Evolutionary conservation across 2,888 invertebrate genomes (phyloP).

Genomic region (Dexiosoma caninum): DNA sequence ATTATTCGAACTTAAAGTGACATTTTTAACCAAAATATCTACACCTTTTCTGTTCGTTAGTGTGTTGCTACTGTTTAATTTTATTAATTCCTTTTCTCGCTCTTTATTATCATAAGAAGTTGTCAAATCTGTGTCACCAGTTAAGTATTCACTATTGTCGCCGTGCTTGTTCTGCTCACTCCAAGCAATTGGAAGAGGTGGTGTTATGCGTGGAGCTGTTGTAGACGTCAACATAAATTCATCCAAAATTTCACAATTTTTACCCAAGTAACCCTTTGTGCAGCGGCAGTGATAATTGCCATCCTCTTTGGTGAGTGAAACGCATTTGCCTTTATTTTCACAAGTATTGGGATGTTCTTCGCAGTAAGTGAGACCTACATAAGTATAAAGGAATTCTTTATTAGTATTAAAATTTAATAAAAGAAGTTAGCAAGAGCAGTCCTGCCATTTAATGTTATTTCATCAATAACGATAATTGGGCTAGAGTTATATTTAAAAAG

Average conservation of each 20-base stretch:
- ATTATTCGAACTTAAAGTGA: too few species aligned
- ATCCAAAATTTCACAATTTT: conserved; percentile 83
- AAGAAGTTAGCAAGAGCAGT: too few species aligned
- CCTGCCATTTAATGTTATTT: too few species aligned
- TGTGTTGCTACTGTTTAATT: not conserved
- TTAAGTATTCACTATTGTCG: not conserved
- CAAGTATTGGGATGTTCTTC: conserved; percentile 86
- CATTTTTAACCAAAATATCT: too few species aligned
- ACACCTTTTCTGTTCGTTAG: not conserved
- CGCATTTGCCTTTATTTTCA: conserved; percentile 89
- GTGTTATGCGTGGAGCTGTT: conserved; percentile 73
- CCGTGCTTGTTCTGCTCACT: not conserved
- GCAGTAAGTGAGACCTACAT: conserved; percentile 92
- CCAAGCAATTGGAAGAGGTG: conserved; percentile 66
- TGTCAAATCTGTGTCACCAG: too few species aligned
- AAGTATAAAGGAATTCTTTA: too few species aligned
- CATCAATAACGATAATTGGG: too few species aligned
- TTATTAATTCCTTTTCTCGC: not conserved
- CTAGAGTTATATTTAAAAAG: too few species aligned
- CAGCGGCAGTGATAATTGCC: conserved; percentile 88
- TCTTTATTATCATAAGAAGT: not conserved
- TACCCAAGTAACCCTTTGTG: conserved; percentile 86
- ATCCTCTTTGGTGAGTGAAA: conserved; percentile 86
- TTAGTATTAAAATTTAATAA: too few species aligned
- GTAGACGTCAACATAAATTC: conserved; percentile 74